Evolutionary conservation across 2,888 invertebrate genomes (phyloP).

Genomic region (Harpagoxenus sublaevis): DNA sequence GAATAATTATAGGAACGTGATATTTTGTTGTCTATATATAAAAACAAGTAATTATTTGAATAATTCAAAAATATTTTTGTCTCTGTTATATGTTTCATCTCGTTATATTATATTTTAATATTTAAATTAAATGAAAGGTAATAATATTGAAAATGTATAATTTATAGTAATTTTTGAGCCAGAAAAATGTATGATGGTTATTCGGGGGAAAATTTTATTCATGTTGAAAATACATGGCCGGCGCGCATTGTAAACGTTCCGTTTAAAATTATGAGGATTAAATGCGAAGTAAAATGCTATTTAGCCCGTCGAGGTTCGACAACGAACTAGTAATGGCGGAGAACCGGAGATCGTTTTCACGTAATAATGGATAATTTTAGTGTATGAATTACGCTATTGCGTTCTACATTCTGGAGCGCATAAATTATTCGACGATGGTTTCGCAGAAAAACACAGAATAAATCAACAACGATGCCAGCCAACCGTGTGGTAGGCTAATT

Average conservation of each 20-base stretch:
- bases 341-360: constrained; percentile 23
- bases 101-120: neutral
- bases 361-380: constrained; percentile 6
- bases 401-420: neutral
- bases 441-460: neutral
- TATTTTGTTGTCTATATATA: neutral
- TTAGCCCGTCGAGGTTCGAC: neutral
- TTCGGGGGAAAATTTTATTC: neutral
- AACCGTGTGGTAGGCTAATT: no score
- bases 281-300: neutral
- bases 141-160: neutral
- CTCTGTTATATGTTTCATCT: neutral
- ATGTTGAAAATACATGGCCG: neutral
- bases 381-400: neutral
- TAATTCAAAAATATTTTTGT: neutral
- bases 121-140: neutral
- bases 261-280: neutral
- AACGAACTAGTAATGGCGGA: constrained; percentile 6
- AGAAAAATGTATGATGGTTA: neutral
- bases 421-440: constrained; percentile 22
- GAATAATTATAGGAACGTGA: neutral
- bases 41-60: neutral
- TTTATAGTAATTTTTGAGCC: neutral
- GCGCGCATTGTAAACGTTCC: neutral
- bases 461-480: neutral